Base-by-base conservation (phyloP, 1,140 invertebrate species). In the Drepana arcuata region DNA sequence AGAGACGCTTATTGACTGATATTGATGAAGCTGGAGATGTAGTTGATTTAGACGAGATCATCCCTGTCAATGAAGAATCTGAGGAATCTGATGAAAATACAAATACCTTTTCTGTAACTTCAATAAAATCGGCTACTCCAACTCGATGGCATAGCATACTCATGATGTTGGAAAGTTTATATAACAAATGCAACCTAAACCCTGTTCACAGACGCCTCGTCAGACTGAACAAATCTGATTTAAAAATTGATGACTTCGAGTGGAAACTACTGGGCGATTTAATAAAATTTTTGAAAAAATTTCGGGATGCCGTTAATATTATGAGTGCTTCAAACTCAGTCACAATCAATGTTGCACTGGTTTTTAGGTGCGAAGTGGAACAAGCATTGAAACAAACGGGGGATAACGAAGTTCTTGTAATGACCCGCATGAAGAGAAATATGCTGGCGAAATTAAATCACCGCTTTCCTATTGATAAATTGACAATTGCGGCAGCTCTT, bases 61-160 rank as follows among this genome's bases (percentile, higher is more conserved):
- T 36, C 28, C 28, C 25, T 27, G 14, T 14, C 16, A 36, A 28
- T 16, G 25, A 36, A 27, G 34, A 36, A 36, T 27, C 28, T 18
- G 26, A 11, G n/a, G 25, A 36, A 36, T 27, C 28, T 12, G 26
- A 9, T 2, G 25, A 36, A 27, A 24, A 28, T 14, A 1, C 16
- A 7, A 16, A 36, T 16, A 12, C 14, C 28, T 9, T 2, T 2
- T 24, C 27, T 16, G 3, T 14, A 18, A 36, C 24, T 2, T 18
- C 24, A 5, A 36, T 28, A 28, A 36, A 27, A 36, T 28, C 34
- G 26, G 28, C 24, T 25, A 28, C 25, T 28, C 13, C 4, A 11
- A 36, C 34, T 15, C 27, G 34, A 36, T 36, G 24, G 25, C 34
- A 36, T 36, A 34, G 32, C 16, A 24, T 34, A 15, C 16, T 28